Evolutionary conservation across 2,888 invertebrate species (phyloP).

Genomic region (Chromoteleia sp.): DNA sequence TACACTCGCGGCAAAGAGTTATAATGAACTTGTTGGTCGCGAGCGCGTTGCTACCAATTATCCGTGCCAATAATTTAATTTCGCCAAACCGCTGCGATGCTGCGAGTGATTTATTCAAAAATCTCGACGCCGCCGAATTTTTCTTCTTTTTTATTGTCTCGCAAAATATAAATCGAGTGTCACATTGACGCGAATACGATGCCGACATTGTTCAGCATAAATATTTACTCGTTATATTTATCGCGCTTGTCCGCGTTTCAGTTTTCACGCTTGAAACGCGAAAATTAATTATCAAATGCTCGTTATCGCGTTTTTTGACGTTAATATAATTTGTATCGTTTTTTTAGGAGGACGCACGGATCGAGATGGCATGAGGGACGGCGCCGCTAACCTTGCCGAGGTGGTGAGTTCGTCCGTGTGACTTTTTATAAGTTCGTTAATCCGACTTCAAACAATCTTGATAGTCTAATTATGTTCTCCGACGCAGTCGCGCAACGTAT

Average conservation of each 20-base stretch:
- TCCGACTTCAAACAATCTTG: slow-evolving; percentile 21
- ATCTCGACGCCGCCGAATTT: slow-evolving; percentile 10
- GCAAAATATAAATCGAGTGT: background rate
- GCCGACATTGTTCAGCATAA: slow-evolving; percentile 18
- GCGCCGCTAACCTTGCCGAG: slow-evolving; percentile 84
- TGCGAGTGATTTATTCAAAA: slow-evolving; percentile 33
- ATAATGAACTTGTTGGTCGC: slow-evolving; percentile 21
- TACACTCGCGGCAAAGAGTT: slow-evolving; percentile 20
- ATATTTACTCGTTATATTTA: slow-evolving; percentile 47
- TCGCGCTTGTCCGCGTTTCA: slow-evolving; percentile 17
- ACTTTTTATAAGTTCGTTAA: slow-evolving; percentile 38
- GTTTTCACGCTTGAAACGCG: slow-evolving; percentile 17
- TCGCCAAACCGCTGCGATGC: slow-evolving; percentile 3
- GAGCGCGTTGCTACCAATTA: slow-evolving; percentile 14
- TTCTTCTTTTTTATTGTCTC: background rate
- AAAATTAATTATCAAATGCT: slow-evolving; percentile 49
- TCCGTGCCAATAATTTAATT: slow-evolving; percentile 36
- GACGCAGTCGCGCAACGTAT: background rate
- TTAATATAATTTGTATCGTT: slow-evolving; percentile 68
- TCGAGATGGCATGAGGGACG: slow-evolving; percentile 84
- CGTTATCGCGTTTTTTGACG: slow-evolving; percentile 35
- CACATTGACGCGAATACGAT: slow-evolving; percentile 9
- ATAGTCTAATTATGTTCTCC: slow-evolving; percentile 25
- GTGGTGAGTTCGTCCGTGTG: slow-evolving; percentile 79
- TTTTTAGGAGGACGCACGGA: slow-evolving; percentile 81